These are phyloP conservation scores for Odontothrips loti DNA, from an alignment of 2,888 invertebrate genomes.

Conservation along the genomic window DNA sequence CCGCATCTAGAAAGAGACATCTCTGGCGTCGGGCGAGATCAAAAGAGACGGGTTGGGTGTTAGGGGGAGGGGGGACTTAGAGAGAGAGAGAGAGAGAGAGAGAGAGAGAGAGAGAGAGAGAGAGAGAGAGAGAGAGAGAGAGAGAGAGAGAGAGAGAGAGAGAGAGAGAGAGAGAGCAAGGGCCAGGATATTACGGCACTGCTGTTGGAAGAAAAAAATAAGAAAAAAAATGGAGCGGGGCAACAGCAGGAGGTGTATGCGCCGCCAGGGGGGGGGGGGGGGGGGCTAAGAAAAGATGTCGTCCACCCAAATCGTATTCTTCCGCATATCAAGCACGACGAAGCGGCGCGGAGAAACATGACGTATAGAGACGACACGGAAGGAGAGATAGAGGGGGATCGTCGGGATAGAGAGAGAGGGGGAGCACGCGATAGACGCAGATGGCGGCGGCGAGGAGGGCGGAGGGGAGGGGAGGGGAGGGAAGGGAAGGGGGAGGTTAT, in stretches of 20 bases:
- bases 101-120: slow-evolving; percentile 32
- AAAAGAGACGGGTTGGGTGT: too few relatives aligned
- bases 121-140: slow-evolving; percentile 3
- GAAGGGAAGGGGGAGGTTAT: background rate
- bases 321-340: slow-evolving; percentile 10
- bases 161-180: background rate
- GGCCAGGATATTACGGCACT: background rate
- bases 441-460: background rate
- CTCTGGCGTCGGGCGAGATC: too few relatives aligned
- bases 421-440: background rate
- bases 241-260: too few relatives aligned
- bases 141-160: background rate
- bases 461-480: background rate
- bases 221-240: background rate
- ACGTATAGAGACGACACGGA: background rate
- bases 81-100: background rate
- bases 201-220: background rate
- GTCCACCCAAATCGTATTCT: slow-evolving; percentile 22
- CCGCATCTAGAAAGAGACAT: background rate
- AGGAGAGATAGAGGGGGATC: too few relatives aligned
- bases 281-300: background rate
- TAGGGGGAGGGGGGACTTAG: too few relatives aligned
- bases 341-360: background rate
- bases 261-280: background rate
- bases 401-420: background rate